These are phyloP conservation scores for Parasteatoda tepidariorum DNA, from an alignment of 1,140 invertebrate genomes.

Conservation along the genomic window DNA sequence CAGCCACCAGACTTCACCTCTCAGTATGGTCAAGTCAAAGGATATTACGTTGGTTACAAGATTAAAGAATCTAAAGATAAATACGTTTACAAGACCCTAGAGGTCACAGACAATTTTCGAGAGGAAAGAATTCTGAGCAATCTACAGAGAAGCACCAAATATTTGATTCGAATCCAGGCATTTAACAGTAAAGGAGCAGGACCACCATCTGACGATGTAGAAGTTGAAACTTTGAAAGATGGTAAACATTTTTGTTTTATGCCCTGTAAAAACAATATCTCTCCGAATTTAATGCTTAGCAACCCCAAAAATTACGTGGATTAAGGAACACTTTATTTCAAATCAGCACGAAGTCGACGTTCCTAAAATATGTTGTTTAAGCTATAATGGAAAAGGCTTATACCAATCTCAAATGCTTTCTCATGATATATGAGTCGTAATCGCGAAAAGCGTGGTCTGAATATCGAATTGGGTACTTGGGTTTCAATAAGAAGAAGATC, in stretches of 20 bases:
- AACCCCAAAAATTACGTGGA: too few relatives aligned
- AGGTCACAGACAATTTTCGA: constrained; percentile 53
- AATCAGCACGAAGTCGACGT: too few relatives aligned
- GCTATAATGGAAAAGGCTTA: too few relatives aligned
- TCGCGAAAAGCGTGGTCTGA: too few relatives aligned
- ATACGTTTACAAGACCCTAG: constrained; percentile 65
- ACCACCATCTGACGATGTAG: constrained; percentile 67
- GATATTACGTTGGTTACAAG: constrained; percentile 71
- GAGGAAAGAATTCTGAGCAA: constrained; percentile 69
- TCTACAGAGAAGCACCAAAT: constrained; percentile 79
- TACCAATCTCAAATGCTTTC: too few relatives aligned
- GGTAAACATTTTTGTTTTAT: constrained; percentile 11
- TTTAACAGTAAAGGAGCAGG: constrained; percentile 70
- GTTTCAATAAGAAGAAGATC: too few relatives aligned
- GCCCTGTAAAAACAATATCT: too few relatives aligned
- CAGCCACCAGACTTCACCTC: constrained; percentile 62
- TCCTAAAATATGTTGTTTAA: too few relatives aligned
- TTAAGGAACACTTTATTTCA: too few relatives aligned
- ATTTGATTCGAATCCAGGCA: constrained; percentile 70
- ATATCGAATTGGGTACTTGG: too few relatives aligned
- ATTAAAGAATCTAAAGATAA: constrained; percentile 66
- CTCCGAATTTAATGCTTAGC: too few relatives aligned
- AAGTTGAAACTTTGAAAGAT: constrained; percentile 64
- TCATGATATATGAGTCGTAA: too few relatives aligned
- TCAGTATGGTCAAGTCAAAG: constrained; percentile 68